Conservation (phyloP, 2,797 vertebrate genomes). For the Neosilurus hyrtlii region DNA sequence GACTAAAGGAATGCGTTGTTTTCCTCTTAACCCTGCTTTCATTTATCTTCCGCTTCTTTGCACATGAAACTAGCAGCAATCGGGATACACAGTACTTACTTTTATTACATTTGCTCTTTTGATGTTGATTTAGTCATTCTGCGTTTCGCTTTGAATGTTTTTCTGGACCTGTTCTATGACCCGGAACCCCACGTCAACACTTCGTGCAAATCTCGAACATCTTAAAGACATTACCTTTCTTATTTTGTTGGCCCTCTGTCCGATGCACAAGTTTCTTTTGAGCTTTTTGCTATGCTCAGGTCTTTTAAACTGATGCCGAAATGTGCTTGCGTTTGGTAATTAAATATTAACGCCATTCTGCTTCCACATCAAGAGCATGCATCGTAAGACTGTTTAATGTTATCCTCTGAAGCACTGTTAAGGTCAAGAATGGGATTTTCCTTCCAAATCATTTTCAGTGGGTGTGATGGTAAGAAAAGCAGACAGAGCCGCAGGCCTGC, state of each 20-base stretch:
- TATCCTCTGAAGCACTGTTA: slow-evolving; percentile 23
- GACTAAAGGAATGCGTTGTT: slow-evolving; percentile 26
- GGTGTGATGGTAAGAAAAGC: slow-evolving; percentile 28
- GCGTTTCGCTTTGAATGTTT: neutral
- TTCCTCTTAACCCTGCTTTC: neutral
- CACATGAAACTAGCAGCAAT: neutral
- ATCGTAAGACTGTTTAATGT: slow-evolving; percentile 12
- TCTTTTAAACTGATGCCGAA: slow-evolving; percentile 3
- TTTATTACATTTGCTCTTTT: neutral
- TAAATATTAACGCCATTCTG: slow-evolving; percentile 1
- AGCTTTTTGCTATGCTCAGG: neutral
- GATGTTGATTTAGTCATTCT: neutral
- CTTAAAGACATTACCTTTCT: slow-evolving; percentile 1
- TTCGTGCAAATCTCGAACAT: neutral
- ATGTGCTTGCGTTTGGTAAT: neutral
- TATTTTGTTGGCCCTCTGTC: neutral
- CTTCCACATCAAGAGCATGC: neutral
- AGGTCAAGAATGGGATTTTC: slow-evolving; percentile 12
- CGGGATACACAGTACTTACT: neutral
- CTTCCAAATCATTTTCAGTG: slow-evolving; percentile 24
- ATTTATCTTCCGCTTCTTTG: neutral
- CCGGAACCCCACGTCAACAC: neutral
- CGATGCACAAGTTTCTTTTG: neutral
- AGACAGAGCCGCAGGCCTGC: slow-evolving; percentile 24
- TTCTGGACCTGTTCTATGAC: neutral